Evolutionary conservation across 2,888 invertebrate species (phyloP).

Genomic region (Sisyra nigra): DNA sequence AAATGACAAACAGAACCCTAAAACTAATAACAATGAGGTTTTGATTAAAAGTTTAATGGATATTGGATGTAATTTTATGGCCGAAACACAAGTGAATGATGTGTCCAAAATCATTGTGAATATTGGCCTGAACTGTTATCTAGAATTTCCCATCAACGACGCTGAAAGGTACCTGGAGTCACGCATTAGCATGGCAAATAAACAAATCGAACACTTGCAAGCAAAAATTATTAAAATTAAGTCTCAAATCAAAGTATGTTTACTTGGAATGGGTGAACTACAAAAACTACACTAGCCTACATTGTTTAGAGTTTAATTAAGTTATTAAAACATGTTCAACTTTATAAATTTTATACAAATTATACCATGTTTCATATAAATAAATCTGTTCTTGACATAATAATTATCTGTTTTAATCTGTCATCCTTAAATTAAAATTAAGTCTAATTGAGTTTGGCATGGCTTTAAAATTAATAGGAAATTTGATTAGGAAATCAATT

Average conservation of each 20-base stretch:
- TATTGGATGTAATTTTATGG: slow-evolving; percentile 71
- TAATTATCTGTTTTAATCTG: too few relatives aligned
- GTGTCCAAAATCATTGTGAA: slow-evolving; percentile 49
- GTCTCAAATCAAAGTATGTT: slow-evolving; percentile 61
- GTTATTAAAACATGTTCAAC: too few relatives aligned
- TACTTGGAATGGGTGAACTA: slow-evolving; percentile 49
- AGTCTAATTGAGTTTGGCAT: too few relatives aligned
- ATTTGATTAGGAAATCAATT: too few relatives aligned
- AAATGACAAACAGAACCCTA: slow-evolving; percentile 12
- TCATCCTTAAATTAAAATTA: too few relatives aligned
- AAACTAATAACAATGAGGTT: slow-evolving; percentile 33
- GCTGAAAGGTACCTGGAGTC: slow-evolving; percentile 54
- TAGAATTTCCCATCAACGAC: slow-evolving; percentile 56
- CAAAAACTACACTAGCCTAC: slow-evolving; percentile 21
- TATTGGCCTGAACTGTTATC: slow-evolving; percentile 57
- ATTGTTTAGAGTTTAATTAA: too few relatives aligned
- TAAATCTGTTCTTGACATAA: too few relatives aligned
- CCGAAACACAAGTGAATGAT: slow-evolving; percentile 56
- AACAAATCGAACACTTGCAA: slow-evolving; percentile 41
- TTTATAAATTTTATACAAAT: too few relatives aligned
- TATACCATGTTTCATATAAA: too few relatives aligned
- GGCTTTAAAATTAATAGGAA: too few relatives aligned
- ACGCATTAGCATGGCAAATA: slow-evolving; percentile 46
- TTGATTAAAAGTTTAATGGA: slow-evolving; percentile 56
- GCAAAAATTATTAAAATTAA: slow-evolving; percentile 54